A percentile compares a stretch with the other conserved stretches of the same genome.
phyloP scores from a whole-genome alignment of 2,113 vertebrate genomes.

The Lycocorax pyrrhopterus region DNA sequence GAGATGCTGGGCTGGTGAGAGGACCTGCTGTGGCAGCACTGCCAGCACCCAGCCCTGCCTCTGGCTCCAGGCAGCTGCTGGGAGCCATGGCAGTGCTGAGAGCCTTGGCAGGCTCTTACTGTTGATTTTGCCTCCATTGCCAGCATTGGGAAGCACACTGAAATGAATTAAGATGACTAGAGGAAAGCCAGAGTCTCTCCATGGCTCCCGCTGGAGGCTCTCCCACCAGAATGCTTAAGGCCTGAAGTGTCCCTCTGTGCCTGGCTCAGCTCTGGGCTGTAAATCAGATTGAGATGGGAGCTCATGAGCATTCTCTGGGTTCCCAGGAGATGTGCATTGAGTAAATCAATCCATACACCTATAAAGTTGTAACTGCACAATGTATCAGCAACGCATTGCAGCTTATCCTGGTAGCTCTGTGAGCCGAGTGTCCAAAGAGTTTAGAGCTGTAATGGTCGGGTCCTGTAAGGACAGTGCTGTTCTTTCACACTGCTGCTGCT shows the following conservation, averaged over 20 bases:
- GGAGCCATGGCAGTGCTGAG: accelerated
- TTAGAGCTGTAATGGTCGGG: neutral
- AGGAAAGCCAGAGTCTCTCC: neutral
- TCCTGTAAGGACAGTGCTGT: neutral
- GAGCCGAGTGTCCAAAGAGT: neutral
- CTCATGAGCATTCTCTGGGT: neutral
- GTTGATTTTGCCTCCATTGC: neutral
- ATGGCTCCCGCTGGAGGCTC: neutral
- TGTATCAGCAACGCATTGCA: neutral
- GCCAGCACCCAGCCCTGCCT: neutral
- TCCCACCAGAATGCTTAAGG: neutral
- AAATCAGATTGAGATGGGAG: accelerated
- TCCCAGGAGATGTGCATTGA: neutral
- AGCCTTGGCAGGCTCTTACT: neutral
- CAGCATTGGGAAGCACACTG: neutral
- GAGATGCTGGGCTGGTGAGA: neutral
- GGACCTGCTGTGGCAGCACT: neutral
- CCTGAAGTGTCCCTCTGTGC: neutral
- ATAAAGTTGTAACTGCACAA: neutral
- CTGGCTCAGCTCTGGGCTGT: accelerated
- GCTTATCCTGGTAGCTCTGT: neutral
- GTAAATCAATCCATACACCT: neutral
- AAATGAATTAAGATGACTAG: neutral
- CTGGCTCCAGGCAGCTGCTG: neutral
- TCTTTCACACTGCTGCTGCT: neutral